These are phyloP conservation scores for Brachyptera risi DNA, from an alignment of 2,888 invertebrate species.

Conservation along the genomic window DNA sequence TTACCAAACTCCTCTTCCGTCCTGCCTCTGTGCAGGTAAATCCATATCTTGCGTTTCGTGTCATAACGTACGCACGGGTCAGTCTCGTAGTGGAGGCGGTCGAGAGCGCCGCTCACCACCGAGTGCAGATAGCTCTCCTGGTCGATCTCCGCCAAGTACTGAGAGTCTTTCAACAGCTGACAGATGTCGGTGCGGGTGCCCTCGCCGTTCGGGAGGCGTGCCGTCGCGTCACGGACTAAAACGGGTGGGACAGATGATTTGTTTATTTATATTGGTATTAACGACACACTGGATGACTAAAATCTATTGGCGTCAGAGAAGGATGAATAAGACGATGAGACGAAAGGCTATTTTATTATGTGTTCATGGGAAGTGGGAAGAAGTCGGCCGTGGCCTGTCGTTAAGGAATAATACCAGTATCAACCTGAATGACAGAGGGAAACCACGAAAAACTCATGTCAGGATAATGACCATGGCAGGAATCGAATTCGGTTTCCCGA, in stretches of 20 bases:
- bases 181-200: slow-evolving; percentile 89
- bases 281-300: too few species aligned
- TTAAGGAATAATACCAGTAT: too few species aligned
- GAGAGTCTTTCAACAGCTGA: slow-evolving; percentile 75
- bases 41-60: slow-evolving; percentile 88
- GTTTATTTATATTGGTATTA: too few species aligned
- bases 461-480: too few species aligned
- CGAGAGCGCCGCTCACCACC: slow-evolving; percentile 85
- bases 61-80: slow-evolving; percentile 95
- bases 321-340: too few species aligned
- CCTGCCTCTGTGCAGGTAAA: slow-evolving; percentile 80
- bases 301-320: too few species aligned
- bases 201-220: slow-evolving; percentile 90
- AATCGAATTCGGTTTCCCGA: too few species aligned
- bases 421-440: too few species aligned
- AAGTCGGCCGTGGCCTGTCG: too few species aligned
- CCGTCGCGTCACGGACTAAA: slow-evolving; percentile 85
- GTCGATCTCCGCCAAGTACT: slow-evolving; percentile 54
- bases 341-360: too few species aligned
- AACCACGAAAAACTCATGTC: too few species aligned
- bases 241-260: neutral
- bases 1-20: slow-evolving; percentile 62
- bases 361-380: too few species aligned
- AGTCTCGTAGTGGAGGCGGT: slow-evolving; percentile 81
- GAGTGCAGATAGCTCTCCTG: slow-evolving; percentile 67